Base-by-base conservation (phyloP, 1,140 invertebrate species). In the Vanessa tameamea region DNA sequence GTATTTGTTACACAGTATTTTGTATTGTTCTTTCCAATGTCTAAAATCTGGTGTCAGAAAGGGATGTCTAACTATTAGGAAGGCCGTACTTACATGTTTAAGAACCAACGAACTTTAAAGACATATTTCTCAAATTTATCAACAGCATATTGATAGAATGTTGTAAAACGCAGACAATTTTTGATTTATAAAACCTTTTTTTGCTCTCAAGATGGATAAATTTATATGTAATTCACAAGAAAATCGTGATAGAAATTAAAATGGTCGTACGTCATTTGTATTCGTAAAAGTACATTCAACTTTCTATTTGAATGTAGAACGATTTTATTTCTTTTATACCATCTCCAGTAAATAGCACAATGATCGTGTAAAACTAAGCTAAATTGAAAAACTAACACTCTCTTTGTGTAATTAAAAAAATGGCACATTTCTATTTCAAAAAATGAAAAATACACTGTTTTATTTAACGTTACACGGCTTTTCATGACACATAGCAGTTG, bases 401-500 rank as follows among this genome's bases (percentile, higher is more conserved):
- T 37, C 57, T 61, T 61, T 61, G 53, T 61, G 15, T 61, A 37
- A 23, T 61, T 37, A 37, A 61, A 61, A 57, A 61, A 61, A 37
- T 37, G 57, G 26, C 57, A 61, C 57, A 61, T 61, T 61, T 61
- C 57, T 61, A 61, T 61, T 31, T 12, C 26, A 37, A 11, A 37
- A 61, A 69, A 69, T 69, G 47, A 57, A 69, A 69, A 69, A 63
- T 50, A 47, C 47, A 63, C 43, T 57, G 51, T 57, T 68, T 57
- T 69, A 50, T 55, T 71, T 75, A 23, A 71, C 64, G 57, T 68
- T 68, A 50, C 20, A 72, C 26, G 66, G 47, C 53, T 55, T 69
- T 69, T 69, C 72, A 69, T 74, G 72, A 55, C 72, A 74, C 66
- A 75, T 65, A 69, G 47, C 51, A 75, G 73, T 69, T 64, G 67